phyloP scores from a whole-genome alignment of 2,113 vertebrate species.

The Phaethornis superciliosus region DNA sequence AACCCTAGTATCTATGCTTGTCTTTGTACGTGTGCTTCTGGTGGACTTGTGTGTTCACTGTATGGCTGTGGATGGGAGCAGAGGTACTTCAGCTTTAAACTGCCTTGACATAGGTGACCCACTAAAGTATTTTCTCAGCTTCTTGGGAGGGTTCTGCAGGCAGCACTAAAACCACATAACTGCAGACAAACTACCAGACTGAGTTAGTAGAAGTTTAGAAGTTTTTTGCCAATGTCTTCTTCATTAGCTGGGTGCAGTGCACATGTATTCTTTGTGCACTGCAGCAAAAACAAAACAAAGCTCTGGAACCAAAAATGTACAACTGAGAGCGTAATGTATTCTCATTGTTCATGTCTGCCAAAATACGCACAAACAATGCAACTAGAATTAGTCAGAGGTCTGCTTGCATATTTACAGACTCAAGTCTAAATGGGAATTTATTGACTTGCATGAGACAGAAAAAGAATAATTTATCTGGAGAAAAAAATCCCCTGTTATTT shows the following conservation, averaged over 20 bases:
- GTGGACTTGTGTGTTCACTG: not conserved
- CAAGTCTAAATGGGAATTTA: not conserved
- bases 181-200: not conserved
- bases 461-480: not conserved
- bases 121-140: not conserved
- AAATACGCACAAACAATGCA: conserved; percentile 6
- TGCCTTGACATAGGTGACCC: not conserved
- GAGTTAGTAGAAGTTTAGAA: not conserved
- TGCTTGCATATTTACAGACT: not conserved
- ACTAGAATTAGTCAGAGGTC: conserved; percentile 10
- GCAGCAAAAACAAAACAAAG: not conserved
- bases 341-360: conserved; percentile 33
- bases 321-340: conserved; percentile 19
- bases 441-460: not conserved
- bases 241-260: not conserved
- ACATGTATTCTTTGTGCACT: not conserved
- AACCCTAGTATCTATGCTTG: accelerated
- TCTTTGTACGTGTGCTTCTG: not conserved
- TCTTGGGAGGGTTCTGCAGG: not conserved
- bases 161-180: not conserved
- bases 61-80: not conserved
- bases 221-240: not conserved
- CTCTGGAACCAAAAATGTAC: conserved; percentile 4
- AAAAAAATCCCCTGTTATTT: not conserved
- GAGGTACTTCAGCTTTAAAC: not conserved